Base-by-base conservation (phyloP, 2,113 vertebrate species). In the Trematomus loennbergii region DNA sequence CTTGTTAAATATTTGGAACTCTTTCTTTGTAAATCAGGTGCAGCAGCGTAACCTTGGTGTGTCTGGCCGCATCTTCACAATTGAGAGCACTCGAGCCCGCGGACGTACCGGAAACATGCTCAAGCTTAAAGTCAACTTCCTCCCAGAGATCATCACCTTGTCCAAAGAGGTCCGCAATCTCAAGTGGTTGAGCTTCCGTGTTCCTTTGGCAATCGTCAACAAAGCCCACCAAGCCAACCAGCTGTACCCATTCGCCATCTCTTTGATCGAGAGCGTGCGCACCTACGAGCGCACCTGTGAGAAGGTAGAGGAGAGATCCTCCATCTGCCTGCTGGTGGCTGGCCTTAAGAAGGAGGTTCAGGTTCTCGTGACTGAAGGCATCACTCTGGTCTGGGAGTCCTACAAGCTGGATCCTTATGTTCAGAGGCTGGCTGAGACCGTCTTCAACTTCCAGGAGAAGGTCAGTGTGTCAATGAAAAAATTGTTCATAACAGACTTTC, bases 371-470 rank as follows among this genome's bases (percentile, higher is more conserved):
- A 97, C 96, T 0, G 98, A 99, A 88, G 98, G 98, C 72, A 97
- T 99, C n/a, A 96, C 97, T 0, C 90, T 99, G 0, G 97, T 99
- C 43, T 99, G 98, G 98, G 98, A 99, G 55, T 99, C 98, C 0
- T 99, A 99, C 94, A 99, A 99, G 71, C 96, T 99, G 4, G 98
- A 99, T 83, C 98, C 98, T 0, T 99, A 99, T 0, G 98, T 99
- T 9, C 98, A 99, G 85, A 97, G 98, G 40, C 91, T 99, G 60
- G 98, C 98, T 0, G 98, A 99, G 94, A 99, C 97, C 0, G 98
- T 99, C 87, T 99, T 99, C 95, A 99, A 97, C 90, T 99, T 99
- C 94, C 98, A 99, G 75, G 98, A 99, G 58, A 99, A 99, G 97
- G 98, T 99, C 49, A 5, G 95, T 57, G 46, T 48, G 1, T 68